phyloP scores from a whole-genome alignment of 2,797 vertebrate genomes.

The Hoplostethus atlanticus region DNA sequence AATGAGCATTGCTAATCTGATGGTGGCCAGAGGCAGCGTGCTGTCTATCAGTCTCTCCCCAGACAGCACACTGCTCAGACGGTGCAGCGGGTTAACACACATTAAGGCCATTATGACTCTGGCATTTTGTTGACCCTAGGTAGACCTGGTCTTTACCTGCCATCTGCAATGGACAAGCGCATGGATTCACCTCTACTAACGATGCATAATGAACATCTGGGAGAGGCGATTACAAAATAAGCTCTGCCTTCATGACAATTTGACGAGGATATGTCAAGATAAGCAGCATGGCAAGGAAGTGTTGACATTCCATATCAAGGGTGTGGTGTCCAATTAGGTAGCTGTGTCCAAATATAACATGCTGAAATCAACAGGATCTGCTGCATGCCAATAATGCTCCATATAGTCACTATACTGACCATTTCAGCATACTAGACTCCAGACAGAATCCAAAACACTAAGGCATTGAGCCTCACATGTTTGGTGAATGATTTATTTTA shows the following conservation, averaged over 20 bases:
- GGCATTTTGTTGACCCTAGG: conserved; percentile 47
- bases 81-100: conserved; percentile 23
- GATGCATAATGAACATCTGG: conserved; percentile 48
- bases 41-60: conserved; percentile 39
- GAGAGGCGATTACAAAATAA: conserved; percentile 44
- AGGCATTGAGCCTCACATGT: no score
- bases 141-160: conserved; percentile 31
- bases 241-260: conserved; percentile 23
- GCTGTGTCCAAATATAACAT: background rate
- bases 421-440: background rate
- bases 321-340: background rate
- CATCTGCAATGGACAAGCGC: conserved; percentile 38
- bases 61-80: conserved; percentile 25
- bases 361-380: background rate
- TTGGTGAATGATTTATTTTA: no score
- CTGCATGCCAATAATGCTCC: background rate
- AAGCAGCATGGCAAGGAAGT: conserved; percentile 18
- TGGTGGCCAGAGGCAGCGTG: conserved; percentile 33
- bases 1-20: conserved; percentile 53
- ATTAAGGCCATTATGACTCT: conserved; percentile 45
- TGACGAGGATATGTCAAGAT: conserved; percentile 7
- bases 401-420: background rate
- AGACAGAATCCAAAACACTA: background rate
- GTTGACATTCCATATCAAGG: conserved; percentile 7
- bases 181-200: conserved; percentile 33